Evolutionary conservation across 2,888 invertebrate species (phyloP).

Genomic region (Drosophila infuscata): DNA sequence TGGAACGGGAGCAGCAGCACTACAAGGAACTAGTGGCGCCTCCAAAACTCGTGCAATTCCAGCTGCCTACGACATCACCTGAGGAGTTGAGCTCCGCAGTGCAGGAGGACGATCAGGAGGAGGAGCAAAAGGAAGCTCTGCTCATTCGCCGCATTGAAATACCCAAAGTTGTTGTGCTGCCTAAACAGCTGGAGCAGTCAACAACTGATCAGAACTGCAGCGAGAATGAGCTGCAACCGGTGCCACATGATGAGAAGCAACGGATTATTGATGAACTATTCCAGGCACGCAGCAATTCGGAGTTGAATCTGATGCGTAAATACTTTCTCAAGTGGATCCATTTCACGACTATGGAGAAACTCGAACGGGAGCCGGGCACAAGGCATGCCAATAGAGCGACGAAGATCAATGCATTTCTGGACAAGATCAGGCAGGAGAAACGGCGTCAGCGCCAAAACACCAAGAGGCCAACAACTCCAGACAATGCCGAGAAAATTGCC

Average conservation of each 20-base stretch:
- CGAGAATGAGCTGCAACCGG: constrained; percentile 43
- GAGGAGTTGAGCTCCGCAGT: constrained; percentile 9
- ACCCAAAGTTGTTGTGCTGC: constrained; percentile 63
- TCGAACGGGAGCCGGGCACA: constrained; percentile 78
- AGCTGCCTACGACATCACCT: constrained; percentile 37
- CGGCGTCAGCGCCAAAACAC: constrained; percentile 43
- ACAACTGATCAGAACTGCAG: constrained; percentile 11
- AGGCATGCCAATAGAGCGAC: constrained; percentile 73
- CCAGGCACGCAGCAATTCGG: constrained; percentile 54
- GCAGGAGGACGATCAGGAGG: not conserved
- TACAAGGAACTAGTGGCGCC: not conserved
- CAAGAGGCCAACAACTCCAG: constrained; percentile 21
- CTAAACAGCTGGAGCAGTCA: constrained; percentile 23
- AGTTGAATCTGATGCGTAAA: constrained; percentile 67
- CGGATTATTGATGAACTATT: constrained; percentile 82
- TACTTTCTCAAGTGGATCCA: constrained; percentile 84
- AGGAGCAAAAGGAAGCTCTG: constrained; percentile 38
- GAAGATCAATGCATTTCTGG: constrained; percentile 84
- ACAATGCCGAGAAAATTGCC: constrained; percentile 31
- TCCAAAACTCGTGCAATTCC: constrained; percentile 63
- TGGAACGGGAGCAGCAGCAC: constrained; percentile 25
- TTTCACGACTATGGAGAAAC: constrained; percentile 82
- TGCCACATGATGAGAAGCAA: constrained; percentile 73
- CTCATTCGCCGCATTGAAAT: constrained; percentile 69
- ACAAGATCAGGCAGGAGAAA: constrained; percentile 83